Evolutionary conservation across 1,140 invertebrate species (phyloP).

Genomic region (Mya arenaria): DNA sequence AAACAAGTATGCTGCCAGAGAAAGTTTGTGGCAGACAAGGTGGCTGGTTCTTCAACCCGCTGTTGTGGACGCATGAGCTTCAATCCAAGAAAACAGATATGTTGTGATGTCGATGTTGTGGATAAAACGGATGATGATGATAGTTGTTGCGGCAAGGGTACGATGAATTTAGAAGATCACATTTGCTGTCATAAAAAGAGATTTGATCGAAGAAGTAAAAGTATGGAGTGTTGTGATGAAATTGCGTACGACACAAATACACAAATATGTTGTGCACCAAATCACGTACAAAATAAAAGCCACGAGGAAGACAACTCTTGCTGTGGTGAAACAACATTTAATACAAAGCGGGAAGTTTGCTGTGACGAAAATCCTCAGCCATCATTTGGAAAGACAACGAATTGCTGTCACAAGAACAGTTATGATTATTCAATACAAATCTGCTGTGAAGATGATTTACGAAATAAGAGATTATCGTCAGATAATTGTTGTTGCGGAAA

Average conservation of each 20-base stretch:
- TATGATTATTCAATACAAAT: conserved; percentile 17
- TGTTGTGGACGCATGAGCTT: conserved; percentile 9
- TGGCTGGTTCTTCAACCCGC: not conserved
- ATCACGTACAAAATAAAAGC: conserved; percentile 9
- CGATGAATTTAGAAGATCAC: conserved; percentile 12
- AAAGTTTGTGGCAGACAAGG: not conserved
- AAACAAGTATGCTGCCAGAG: conserved; percentile 12
- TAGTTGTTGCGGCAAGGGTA: not conserved
- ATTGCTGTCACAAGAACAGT: conserved; percentile 8
- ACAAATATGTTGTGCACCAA: conserved; percentile 13
- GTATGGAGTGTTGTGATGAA: conserved; percentile 3
- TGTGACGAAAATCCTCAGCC: not conserved
- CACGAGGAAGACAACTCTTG: conserved; percentile 4
- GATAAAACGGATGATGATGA: not conserved
- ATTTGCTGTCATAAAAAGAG: conserved; percentile 26
- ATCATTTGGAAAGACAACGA: not conserved
- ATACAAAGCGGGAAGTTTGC: conserved; percentile 9
- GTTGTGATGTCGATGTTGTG: conserved; percentile 5
- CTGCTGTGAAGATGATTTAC: not conserved
- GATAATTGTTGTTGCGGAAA: conserved; percentile 36
- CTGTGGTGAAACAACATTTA: not conserved
- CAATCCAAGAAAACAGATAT: conserved; percentile 11
- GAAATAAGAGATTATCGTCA: not conserved
- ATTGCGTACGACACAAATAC: not conserved
- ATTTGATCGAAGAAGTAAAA: not conserved